These are phyloP conservation scores for Drosophila rhopaloa DNA, from an alignment of 1,140 invertebrate species.

Conservation along the genomic window DNA sequence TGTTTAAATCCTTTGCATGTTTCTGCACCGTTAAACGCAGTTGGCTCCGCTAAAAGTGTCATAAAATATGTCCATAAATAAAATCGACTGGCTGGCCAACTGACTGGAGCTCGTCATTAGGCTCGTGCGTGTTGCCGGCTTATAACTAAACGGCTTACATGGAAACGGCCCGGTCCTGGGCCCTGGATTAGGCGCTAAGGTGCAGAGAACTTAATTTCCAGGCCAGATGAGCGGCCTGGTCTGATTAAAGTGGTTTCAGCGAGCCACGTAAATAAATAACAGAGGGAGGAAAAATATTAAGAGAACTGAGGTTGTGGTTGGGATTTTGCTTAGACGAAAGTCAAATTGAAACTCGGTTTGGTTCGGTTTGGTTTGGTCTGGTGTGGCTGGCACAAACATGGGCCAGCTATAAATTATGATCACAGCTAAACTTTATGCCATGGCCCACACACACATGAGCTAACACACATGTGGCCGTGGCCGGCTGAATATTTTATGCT, in stretches of 20 bases:
- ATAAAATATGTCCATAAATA: slow-evolving; percentile 72
- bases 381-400: slow-evolving; percentile 28
- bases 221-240: slow-evolving; percentile 59
- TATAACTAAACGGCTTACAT: slow-evolving; percentile 66
- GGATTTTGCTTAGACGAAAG: slow-evolving; percentile 46
- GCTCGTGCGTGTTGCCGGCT: slow-evolving; percentile 66
- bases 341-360: slow-evolving; percentile 69
- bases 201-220: slow-evolving; percentile 53
- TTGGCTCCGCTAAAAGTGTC: slow-evolving; percentile 58
- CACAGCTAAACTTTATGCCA: slow-evolving; percentile 69
- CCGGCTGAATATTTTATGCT: slow-evolving; percentile 79
- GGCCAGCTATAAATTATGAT: slow-evolving; percentile 74
- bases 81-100: slow-evolving; percentile 54
- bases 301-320: slow-evolving; percentile 59
- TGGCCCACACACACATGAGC: slow-evolving; percentile 20
- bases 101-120: slow-evolving; percentile 54
- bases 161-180: slow-evolving; percentile 21
- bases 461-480: slow-evolving; percentile 67
- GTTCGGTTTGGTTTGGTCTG: not conserved
- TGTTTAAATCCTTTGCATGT: slow-evolving; percentile 38
- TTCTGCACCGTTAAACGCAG: slow-evolving; percentile 41
- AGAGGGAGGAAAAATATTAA: slow-evolving; percentile 46
- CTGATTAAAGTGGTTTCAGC: slow-evolving; percentile 76
- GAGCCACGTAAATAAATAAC: slow-evolving; percentile 76
- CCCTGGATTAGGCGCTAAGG: slow-evolving; percentile 29